Percentiles rank a stretch among this genome's conserved stretches.
These are phyloP conservation scores for Xestobium rufovillosum DNA, from an alignment of 2,888 invertebrate genomes.

Conservation along the genomic window DNA sequence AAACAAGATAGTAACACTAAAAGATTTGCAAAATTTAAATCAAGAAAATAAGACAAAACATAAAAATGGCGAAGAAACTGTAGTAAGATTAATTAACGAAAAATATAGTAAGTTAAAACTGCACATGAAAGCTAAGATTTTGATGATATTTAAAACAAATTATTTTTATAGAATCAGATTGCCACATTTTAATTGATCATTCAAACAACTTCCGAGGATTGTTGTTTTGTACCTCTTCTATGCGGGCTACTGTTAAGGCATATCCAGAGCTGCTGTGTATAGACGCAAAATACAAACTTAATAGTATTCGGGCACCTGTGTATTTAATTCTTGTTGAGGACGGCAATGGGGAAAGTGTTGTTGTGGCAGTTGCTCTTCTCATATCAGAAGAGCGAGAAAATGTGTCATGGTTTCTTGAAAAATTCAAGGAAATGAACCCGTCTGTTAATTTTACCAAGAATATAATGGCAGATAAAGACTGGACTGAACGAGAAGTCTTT, in stretches of 20 bases:
- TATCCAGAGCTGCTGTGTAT: slow-evolving; percentile 15
- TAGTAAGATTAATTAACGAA: too few species aligned
- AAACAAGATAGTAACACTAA: too few species aligned
- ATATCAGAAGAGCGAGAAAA: slow-evolving; percentile 5
- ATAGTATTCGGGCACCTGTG: slow-evolving; percentile 7
- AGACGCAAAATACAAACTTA: slow-evolving; percentile 12
- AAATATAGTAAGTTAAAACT: too few species aligned
- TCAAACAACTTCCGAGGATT: slow-evolving; percentile 14
- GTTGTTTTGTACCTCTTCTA: slow-evolving; percentile 7
- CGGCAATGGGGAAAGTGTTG: slow-evolving; percentile 13
- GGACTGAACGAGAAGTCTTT: slow-evolving; percentile 5
- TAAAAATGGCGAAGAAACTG: too few species aligned
- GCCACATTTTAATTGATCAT: slow-evolving; percentile 11
- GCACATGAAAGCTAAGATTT: too few species aligned
- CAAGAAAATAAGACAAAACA: too few species aligned
- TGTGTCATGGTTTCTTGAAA: too few species aligned
- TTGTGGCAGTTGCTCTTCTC: slow-evolving; percentile 13
- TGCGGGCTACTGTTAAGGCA: slow-evolving; percentile 9
- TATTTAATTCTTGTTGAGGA: slow-evolving; percentile 14
- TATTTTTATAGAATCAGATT: slow-evolving; percentile 7
- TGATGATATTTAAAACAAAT: too few species aligned
- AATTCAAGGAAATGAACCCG: too few species aligned
- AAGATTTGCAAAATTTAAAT: too few species aligned
- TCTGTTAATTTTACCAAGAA: slow-evolving; percentile 3
- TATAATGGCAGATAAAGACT: slow-evolving; percentile 7